Evolutionary conservation across 1,140 invertebrate species (phyloP).

Genomic region (Formica exsecta): DNA sequence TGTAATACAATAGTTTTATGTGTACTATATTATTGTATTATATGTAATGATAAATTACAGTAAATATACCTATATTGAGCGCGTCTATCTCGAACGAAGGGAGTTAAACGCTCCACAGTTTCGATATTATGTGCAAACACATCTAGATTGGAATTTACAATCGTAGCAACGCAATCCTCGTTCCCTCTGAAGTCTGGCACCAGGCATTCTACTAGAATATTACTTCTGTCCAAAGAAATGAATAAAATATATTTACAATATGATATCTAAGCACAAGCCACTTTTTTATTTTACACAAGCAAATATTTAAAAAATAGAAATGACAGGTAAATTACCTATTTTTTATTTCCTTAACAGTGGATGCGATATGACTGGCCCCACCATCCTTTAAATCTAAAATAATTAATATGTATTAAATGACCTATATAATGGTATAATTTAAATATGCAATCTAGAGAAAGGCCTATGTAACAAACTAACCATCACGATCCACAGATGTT

Average conservation of each 20-base stretch:
- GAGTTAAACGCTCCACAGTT: slow-evolving; percentile 95
- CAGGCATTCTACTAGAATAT: slow-evolving; percentile 98
- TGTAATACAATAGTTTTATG: slow-evolving; percentile 21
- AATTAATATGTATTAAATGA: slow-evolving; percentile 40
- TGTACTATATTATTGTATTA: not conserved
- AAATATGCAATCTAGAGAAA: slow-evolving; percentile 24
- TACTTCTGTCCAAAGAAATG: slow-evolving; percentile 87
- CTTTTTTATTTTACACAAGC: slow-evolving; percentile 8
- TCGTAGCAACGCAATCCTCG: slow-evolving; percentile 90
- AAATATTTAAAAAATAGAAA: slow-evolving; percentile 17
- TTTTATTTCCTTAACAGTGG: slow-evolving; percentile 94
- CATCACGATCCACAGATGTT: slow-evolving; percentile 99
- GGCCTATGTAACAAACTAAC: slow-evolving; percentile 85
- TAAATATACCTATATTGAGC: slow-evolving; percentile 89
- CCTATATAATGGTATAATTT: slow-evolving; percentile 42
- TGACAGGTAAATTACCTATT: slow-evolving; percentile 85
- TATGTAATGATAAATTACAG: not conserved
- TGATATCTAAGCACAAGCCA: not conserved
- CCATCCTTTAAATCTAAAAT: slow-evolving; percentile 94
- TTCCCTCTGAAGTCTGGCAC: slow-evolving; percentile 98
- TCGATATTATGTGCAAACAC: slow-evolving; percentile 99
- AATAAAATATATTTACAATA: slow-evolving; percentile 43
- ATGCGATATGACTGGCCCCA: slow-evolving; percentile 96
- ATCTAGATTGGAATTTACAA: slow-evolving; percentile 95
- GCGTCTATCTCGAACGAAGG: slow-evolving; percentile 96